Evolutionary conservation across 2,888 invertebrate genomes (phyloP).

Genomic region (Archaeoteleia sp.): DNA sequence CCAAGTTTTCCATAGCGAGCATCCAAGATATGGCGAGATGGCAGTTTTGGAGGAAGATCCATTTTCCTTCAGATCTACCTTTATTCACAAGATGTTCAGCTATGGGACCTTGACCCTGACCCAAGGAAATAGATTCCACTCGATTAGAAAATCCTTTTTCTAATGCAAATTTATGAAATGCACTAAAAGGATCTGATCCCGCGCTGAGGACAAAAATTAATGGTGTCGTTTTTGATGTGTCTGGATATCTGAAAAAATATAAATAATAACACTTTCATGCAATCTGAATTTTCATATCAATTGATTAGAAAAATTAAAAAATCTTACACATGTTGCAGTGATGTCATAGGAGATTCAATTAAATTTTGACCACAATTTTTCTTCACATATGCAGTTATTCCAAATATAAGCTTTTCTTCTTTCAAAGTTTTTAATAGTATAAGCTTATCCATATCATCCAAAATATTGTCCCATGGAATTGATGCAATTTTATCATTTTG

Average conservation of each 20-base stretch:
- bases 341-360: slow-evolving; percentile 87
- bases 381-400: slow-evolving; percentile 87
- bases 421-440: slow-evolving; percentile 85
- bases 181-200: slow-evolving; percentile 91
- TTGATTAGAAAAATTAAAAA: no score
- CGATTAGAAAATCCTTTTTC: slow-evolving; percentile 82
- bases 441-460: slow-evolving; percentile 86
- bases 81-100: slow-evolving; percentile 87
- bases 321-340: slow-evolving; percentile 81
- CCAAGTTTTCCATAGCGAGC: slow-evolving; percentile 86
- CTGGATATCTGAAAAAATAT: slow-evolving; percentile 78
- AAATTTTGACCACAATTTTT: slow-evolving; percentile 85
- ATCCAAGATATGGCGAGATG: slow-evolving; percentile 97
- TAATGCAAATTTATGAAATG: slow-evolving; percentile 87
- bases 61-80: slow-evolving; percentile 85
- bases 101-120: slow-evolving; percentile 92
- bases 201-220: slow-evolving; percentile 91
- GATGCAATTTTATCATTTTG: slow-evolving; percentile 66
- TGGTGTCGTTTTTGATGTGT: slow-evolving; percentile 84
- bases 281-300: slow-evolving; percentile 21
- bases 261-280: neutral
- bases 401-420: slow-evolving; percentile 88
- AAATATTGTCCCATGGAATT: slow-evolving; percentile 79
- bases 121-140: slow-evolving; percentile 87
- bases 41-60: slow-evolving; percentile 94